These are phyloP conservation scores for Euproctis similis DNA, from an alignment of 2,888 invertebrate species.

Conservation along the genomic window DNA sequence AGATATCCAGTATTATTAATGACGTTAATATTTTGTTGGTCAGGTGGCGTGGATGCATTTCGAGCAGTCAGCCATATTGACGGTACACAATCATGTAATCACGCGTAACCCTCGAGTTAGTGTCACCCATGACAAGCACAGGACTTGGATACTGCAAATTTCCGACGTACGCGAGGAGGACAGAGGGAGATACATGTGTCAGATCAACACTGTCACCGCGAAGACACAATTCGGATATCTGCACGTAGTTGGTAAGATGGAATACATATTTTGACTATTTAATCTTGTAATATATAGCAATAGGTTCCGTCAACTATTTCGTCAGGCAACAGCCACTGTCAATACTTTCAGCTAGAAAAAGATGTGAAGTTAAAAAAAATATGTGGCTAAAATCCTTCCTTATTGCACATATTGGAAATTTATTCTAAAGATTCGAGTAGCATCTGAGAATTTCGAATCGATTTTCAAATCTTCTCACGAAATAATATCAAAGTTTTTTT, in stretches of 20 bases:
- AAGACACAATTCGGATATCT: slow-evolving; percentile 95
- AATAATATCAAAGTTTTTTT: too few relatives aligned
- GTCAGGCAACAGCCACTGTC: too few relatives aligned
- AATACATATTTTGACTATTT: neutral
- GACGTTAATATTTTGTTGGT: too few relatives aligned
- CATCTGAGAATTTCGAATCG: too few relatives aligned
- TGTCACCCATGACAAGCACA: slow-evolving; percentile 93
- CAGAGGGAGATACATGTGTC: slow-evolving; percentile 94
- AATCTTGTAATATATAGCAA: neutral
- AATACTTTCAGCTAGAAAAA: too few relatives aligned
- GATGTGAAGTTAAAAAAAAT: too few relatives aligned
- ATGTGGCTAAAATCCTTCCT: too few relatives aligned
- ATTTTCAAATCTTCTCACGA: too few relatives aligned
- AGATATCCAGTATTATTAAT: too few relatives aligned
- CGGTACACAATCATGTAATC: slow-evolving; percentile 95
- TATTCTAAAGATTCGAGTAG: too few relatives aligned
- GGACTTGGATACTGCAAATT: slow-evolving; percentile 95
- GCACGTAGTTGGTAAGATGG: slow-evolving; percentile 89
- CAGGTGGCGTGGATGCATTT: slow-evolving; percentile 98
- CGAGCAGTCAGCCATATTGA: slow-evolving; percentile 93
- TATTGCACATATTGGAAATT: too few relatives aligned
- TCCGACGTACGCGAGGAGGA: slow-evolving; percentile 93
- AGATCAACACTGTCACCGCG: slow-evolving; percentile 93
- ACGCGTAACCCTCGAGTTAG: slow-evolving; percentile 94
- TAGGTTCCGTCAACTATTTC: too few relatives aligned